Evolutionary conservation across 2,797 vertebrate species (phyloP).

Genomic region (Serranus cabrilla): DNA sequence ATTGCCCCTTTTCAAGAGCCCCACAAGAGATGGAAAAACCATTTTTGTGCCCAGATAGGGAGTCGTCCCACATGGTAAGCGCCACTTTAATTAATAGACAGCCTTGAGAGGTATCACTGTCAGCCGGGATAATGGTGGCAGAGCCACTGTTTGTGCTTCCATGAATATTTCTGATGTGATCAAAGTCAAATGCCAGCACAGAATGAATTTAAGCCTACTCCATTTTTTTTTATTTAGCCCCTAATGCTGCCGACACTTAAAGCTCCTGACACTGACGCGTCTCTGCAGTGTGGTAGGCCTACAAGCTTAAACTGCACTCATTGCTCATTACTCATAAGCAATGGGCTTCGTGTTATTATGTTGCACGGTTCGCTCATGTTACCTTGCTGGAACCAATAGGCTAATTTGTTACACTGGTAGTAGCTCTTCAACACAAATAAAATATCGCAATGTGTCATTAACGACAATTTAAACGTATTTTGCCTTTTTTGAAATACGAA

Average conservation of each 20-base stretch:
- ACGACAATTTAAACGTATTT: conserved; percentile 31
- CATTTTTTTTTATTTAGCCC: conserved; percentile 66
- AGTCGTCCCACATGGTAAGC: conserved; percentile 87
- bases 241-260: conserved; percentile 75
- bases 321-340: conserved; percentile 63
- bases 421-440: conserved; percentile 40
- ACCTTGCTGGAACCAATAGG: conserved; percentile 72
- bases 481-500: not conserved
- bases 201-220: conserved; percentile 81
- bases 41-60: conserved; percentile 83
- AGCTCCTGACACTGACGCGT: conserved; percentile 76
- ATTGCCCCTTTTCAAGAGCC: conserved; percentile 84
- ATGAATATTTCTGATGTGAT: conserved; percentile 95
- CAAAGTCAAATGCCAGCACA: conserved; percentile 88
- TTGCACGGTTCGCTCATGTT: conserved; percentile 61
- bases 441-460: conserved; percentile 51
- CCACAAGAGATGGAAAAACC: conserved; percentile 84
- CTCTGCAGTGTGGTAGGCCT: conserved; percentile 69
- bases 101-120: conserved; percentile 88
- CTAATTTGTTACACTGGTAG: conserved; percentile 68
- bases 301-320: conserved; percentile 72
- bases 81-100: conserved; percentile 93
- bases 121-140: conserved; percentile 86
- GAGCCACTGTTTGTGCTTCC: conserved; percentile 90
- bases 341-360: conserved; percentile 62